A percentile compares a stretch with the other conserved stretches of the same genome.
phyloP scores from a whole-genome alignment of 2,113 vertebrate species.

The Mustelus asterias region DNA sequence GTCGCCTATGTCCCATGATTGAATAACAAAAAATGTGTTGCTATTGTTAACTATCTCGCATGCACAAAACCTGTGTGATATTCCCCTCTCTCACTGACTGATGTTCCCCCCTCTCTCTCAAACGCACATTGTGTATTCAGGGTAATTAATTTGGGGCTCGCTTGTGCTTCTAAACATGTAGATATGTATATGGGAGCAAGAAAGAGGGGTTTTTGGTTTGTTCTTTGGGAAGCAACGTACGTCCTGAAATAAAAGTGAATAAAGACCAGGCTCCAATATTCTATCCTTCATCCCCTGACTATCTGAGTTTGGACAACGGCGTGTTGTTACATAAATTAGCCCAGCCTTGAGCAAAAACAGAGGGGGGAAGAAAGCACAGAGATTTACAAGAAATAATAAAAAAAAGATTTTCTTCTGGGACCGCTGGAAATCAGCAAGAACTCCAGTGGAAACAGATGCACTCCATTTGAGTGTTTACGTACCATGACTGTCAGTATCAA shows the following conservation, averaged over 20 bases:
- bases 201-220: not conserved
- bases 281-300: too few species aligned
- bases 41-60: not conserved
- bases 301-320: too few species aligned
- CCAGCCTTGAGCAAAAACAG: not conserved
- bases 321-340: not conserved
- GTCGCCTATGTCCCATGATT: too few species aligned
- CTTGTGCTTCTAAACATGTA: not conserved
- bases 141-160: not conserved
- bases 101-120: too few species aligned
- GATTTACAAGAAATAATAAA: not conserved
- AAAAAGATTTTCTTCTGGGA: not conserved
- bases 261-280: not conserved
- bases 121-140: not conserved
- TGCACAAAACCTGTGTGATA: not conserved
- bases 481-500: conserved; percentile 10
- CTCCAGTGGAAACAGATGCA: conserved; percentile 26
- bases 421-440: not conserved
- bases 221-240: too few species aligned
- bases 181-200: not conserved
- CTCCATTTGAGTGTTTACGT: conserved; percentile 23
- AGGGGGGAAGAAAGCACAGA: not conserved
- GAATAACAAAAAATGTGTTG: too few species aligned
- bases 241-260: not conserved
- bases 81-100: too few species aligned